These are phyloP conservation scores for Sinodicranocentrus sp. DNA, from an alignment of 2,888 invertebrate genomes.

Conservation along the genomic window DNA sequence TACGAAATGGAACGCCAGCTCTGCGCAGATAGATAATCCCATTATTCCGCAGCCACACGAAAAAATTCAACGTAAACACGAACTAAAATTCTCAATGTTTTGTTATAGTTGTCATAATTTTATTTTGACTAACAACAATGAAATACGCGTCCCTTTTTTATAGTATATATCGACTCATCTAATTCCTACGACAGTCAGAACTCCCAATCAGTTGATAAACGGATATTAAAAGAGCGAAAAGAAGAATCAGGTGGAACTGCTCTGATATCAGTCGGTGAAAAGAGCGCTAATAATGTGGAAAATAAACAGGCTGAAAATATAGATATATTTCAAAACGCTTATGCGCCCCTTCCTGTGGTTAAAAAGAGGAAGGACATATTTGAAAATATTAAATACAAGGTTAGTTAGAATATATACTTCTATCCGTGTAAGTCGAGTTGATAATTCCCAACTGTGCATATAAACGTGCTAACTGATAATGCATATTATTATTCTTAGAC, in stretches of 20 bases:
- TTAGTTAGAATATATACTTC: neutral
- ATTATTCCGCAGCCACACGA: slow-evolving; percentile 18
- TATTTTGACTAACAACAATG: too few species aligned
- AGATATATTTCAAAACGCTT: too few species aligned
- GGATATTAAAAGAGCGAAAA: slow-evolving; percentile 17
- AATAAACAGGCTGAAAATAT: too few species aligned
- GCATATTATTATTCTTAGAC: slow-evolving; percentile 4
- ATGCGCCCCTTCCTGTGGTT: too few species aligned
- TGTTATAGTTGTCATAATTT: too few species aligned
- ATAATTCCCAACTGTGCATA: too few species aligned
- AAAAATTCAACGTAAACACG: slow-evolving; percentile 16
- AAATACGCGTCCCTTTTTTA: too few species aligned
- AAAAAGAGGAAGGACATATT: slow-evolving; percentile 6
- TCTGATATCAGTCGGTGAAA: neutral
- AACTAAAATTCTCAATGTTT: too few species aligned
- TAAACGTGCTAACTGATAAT: neutral
- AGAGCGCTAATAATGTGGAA: neutral
- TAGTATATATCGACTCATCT: too few species aligned
- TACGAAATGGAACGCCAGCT: slow-evolving; percentile 16
- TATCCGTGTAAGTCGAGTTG: too few species aligned
- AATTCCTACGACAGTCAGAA: neutral
- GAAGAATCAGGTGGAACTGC: slow-evolving; percentile 1
- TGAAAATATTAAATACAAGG: slow-evolving; percentile 44
- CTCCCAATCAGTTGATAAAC: neutral
- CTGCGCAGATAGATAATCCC: slow-evolving; percentile 1